These are phyloP conservation scores for Silurus aristotelis DNA, from an alignment of 2,797 vertebrate species.

Conservation along the genomic window DNA sequence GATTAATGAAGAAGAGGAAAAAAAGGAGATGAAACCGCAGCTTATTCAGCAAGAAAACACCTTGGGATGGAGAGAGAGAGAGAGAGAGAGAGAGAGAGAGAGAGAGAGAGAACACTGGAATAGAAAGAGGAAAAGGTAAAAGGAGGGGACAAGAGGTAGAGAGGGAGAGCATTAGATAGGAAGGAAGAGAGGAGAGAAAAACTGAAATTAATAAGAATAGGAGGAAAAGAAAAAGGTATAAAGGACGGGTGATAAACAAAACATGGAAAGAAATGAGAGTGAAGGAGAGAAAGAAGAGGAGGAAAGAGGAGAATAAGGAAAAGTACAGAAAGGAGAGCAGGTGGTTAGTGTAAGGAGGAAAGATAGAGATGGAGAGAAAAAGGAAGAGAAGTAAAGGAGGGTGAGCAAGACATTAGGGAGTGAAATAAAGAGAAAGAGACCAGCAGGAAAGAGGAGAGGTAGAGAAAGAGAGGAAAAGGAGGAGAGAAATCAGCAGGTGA, in stretches of 20 bases:
- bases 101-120: neutral
- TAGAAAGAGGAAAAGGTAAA: neutral
- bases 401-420: neutral
- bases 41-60: slow-evolving; percentile 3
- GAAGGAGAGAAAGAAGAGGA: neutral
- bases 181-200: neutral
- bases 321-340: neutral
- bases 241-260: neutral
- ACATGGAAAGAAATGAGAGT: too few species aligned
- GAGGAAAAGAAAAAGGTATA: neutral
- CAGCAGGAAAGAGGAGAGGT: neutral
- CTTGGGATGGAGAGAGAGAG: neutral
- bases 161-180: neutral
- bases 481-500: slow-evolving; percentile 23
- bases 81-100: neutral
- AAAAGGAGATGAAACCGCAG: slow-evolving; percentile 1
- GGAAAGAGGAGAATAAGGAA: neutral
- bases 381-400: neutral
- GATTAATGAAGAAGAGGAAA: slow-evolving; percentile 8
- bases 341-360: neutral
- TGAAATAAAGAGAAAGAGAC: neutral
- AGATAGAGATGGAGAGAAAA: neutral
- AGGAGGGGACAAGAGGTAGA: neutral
- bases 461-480: neutral
- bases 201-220: neutral